phyloP scores from a whole-genome alignment of 2,113 vertebrate genomes.

The Pedetes capensis region DNA sequence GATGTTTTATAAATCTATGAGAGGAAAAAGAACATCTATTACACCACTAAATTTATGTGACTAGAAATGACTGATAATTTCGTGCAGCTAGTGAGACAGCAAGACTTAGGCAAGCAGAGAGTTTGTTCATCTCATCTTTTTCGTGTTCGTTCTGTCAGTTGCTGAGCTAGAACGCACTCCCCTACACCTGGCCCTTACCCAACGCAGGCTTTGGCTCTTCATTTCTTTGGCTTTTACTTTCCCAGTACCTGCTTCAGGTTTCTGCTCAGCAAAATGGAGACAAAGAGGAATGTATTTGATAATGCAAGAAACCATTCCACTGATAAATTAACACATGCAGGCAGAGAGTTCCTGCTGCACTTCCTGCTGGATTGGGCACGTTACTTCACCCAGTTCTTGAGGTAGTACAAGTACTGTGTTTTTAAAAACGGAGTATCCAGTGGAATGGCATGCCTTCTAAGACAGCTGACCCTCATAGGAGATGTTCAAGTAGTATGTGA shows the following conservation, averaged over 20 bases:
- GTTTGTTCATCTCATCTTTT: neutral
- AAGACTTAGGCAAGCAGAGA: neutral
- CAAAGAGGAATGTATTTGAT: neutral
- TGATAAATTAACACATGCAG: neutral
- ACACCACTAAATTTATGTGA: neutral
- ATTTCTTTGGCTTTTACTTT: neutral
- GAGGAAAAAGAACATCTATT: neutral
- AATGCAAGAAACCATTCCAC: neutral
- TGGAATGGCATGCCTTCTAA: neutral
- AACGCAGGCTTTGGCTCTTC: neutral
- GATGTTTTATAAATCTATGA: neutral
- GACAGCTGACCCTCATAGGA: neutral
- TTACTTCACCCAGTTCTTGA: neutral
- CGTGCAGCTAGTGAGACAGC: neutral
- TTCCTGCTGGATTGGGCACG: neutral
- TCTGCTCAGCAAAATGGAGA: neutral
- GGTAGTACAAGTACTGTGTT: neutral
- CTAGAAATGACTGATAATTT: neutral
- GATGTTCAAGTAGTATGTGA: neutral
- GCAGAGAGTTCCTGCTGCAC: neutral
- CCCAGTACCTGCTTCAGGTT: neutral
- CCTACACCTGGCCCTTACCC: neutral
- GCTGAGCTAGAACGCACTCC: neutral
- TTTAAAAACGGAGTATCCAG: neutral
- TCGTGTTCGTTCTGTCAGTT: neutral